Evolutionary conservation across 2,797 vertebrate species (phyloP).

Genomic region (Argentina silus): DNA sequence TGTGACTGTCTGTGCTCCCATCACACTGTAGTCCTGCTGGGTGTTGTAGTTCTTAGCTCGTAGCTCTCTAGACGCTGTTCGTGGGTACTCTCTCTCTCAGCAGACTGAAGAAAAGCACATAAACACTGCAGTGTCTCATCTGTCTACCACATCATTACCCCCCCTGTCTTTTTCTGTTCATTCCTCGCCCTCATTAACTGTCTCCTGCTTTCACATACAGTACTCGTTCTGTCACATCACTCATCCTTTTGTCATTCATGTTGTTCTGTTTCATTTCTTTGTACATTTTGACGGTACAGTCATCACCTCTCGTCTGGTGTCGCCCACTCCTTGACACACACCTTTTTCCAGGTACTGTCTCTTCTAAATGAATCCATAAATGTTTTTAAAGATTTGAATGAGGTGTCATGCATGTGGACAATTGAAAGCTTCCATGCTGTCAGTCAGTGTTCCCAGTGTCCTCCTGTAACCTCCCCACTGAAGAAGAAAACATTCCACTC

Average conservation of each 20-base stretch:
- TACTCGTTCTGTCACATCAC: not conserved
- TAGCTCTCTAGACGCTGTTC: conserved; percentile 31
- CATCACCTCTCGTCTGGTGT: not conserved
- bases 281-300: conserved; percentile 5
- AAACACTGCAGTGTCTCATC: conserved; percentile 43
- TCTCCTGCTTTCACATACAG: conserved; percentile 8
- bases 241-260: not conserved
- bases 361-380: conserved; percentile 92
- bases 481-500: conserved; percentile 90
- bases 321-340: conserved; percentile 1
- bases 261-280: not conserved
- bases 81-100: conserved; percentile 26
- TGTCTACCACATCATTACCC: conserved; percentile 16
- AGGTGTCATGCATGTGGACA: conserved; percentile 98
- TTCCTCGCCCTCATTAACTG: conserved; percentile 18
- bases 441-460: conserved; percentile 60
- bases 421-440: conserved; percentile 92
- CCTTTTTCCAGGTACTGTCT: conserved; percentile 85
- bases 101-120: conserved; percentile 55
- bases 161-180: conserved; percentile 36
- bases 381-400: conserved; percentile 92
- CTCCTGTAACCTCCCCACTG: conserved; percentile 39
- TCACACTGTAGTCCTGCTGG: conserved; percentile 35
- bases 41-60: conserved; percentile 46
- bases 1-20: conserved; percentile 10